phyloP scores from a whole-genome alignment of 1,140 invertebrate genomes.

The Drosophila albomicans region DNA sequence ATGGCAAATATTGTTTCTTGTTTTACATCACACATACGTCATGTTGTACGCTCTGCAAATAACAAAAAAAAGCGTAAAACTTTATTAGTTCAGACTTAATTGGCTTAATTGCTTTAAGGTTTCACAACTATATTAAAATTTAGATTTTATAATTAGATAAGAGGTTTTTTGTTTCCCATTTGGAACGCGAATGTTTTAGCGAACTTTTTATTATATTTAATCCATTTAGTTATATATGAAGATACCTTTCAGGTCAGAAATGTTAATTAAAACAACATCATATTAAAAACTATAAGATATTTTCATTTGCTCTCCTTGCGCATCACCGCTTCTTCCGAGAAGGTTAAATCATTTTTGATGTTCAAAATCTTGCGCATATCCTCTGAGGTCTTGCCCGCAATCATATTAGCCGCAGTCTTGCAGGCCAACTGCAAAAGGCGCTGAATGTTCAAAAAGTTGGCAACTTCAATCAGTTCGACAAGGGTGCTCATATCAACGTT shows the following conservation, averaged over 20 bases:
- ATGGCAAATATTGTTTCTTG: constrained; percentile 4
- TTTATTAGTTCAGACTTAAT: constrained; percentile 3
- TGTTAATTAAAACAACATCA: too few relatives aligned
- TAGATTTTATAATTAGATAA: neutral
- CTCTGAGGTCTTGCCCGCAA: constrained; percentile 98
- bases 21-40: constrained; percentile 15
- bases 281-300: too few relatives aligned
- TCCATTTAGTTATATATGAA: too few relatives aligned
- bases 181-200: too few relatives aligned
- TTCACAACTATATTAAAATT: neutral
- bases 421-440: constrained; percentile 98
- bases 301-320: constrained; percentile 92
- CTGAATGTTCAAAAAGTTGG: constrained; percentile 99
- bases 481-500: constrained; percentile 99
- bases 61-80: neutral
- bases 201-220: too few relatives aligned
- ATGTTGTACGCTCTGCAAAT: constrained; percentile 20
- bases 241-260: too few relatives aligned
- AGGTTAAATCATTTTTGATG: constrained; percentile 99
- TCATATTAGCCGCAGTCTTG: constrained; percentile 99
- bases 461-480: constrained; percentile 97
- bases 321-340: constrained; percentile 91
- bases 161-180: too few relatives aligned
- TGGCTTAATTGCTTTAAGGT: constrained; percentile 1
- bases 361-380: constrained; percentile 99